Percentiles rank a stretch among this genome's conserved stretches.
These are phyloP conservation scores for Gnathonemus longibarbis DNA, from an alignment of 2,113 vertebrate genomes.

Conservation along the genomic window DNA sequence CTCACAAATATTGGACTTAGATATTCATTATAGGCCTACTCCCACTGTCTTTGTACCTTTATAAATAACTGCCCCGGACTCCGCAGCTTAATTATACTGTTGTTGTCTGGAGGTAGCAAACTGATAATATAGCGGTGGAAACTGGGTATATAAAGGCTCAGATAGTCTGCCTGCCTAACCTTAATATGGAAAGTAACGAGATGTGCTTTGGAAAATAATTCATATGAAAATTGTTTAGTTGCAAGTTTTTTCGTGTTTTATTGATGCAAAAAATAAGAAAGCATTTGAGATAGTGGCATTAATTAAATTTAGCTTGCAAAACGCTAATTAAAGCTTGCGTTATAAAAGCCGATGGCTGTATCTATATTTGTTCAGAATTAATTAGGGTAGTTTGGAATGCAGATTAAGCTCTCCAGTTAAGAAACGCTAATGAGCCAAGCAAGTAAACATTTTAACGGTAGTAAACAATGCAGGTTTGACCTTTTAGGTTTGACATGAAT, in stretches of 20 bases:
- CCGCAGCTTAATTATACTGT: neutral
- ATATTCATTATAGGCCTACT: neutral
- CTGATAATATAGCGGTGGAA: neutral
- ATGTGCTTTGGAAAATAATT: neutral
- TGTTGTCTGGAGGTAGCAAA: neutral
- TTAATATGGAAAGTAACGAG: neutral
- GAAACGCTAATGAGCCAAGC: neutral
- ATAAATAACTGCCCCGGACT: neutral
- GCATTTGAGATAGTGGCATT: neutral
- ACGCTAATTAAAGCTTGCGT: neutral
- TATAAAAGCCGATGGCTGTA: neutral
- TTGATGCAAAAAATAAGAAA: neutral
- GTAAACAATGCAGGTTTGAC: neutral
- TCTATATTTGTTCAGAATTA: slow-evolving; percentile 3
- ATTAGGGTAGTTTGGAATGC: neutral
- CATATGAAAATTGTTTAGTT: neutral
- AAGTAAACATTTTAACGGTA: neutral
- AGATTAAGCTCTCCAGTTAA: neutral
- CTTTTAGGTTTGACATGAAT: neutral
- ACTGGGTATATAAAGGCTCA: neutral
- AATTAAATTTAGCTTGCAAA: slow-evolving; percentile 1
- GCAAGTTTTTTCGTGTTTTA: neutral
- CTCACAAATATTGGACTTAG: neutral
- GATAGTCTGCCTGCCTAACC: neutral
- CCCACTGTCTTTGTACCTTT: neutral